Evolutionary conservation across 2,888 invertebrate genomes (phyloP).

Genomic region (Itoplectis maculator): DNA sequence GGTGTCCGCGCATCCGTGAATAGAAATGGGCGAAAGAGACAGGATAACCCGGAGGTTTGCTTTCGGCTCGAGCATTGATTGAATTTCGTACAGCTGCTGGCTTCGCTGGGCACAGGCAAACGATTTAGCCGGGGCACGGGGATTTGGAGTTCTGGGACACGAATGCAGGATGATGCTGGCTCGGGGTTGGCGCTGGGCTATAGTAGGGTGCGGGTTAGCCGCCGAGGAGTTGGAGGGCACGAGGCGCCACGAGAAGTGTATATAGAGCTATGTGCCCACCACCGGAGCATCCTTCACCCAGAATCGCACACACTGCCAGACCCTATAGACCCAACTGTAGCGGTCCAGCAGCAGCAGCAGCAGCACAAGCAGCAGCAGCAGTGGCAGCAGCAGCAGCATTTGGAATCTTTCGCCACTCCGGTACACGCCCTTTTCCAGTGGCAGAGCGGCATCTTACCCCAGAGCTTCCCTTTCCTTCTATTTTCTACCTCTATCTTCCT

Average conservation of each 20-base stretch:
- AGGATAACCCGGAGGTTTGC: constrained; percentile 67
- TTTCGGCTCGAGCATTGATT: constrained; percentile 77
- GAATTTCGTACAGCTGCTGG: constrained; percentile 74
- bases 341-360: constrained; percentile 25
- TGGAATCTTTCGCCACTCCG: constrained; percentile 44
- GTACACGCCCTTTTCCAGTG: constrained; percentile 51
- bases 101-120: constrained; percentile 47
- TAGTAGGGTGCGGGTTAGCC: constrained; percentile 38
- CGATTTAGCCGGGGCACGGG: constrained; percentile 54
- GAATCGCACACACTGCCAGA: neutral
- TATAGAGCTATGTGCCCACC: constrained; percentile 54
- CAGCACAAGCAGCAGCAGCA: constrained; percentile 45
- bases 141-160: constrained; percentile 70
- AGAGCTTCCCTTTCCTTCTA: constrained; percentile 14
- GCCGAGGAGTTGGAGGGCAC: constrained; percentile 39
- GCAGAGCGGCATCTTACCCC: constrained; percentile 20
- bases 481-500: constrained; percentile 24
- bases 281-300: constrained; percentile 21
- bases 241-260: constrained; percentile 31
- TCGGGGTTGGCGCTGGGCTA: constrained; percentile 26
- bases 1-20: neutral
- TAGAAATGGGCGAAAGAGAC: constrained; percentile 11
- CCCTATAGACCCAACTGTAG: neutral
- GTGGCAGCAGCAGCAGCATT: constrained; percentile 45
- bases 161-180: constrained; percentile 45